Evolutionary conservation across 1,140 invertebrate species (phyloP), one percentile per base, ranked within the genome.

Genomic region (Drosophila nannoptera): DNA sequence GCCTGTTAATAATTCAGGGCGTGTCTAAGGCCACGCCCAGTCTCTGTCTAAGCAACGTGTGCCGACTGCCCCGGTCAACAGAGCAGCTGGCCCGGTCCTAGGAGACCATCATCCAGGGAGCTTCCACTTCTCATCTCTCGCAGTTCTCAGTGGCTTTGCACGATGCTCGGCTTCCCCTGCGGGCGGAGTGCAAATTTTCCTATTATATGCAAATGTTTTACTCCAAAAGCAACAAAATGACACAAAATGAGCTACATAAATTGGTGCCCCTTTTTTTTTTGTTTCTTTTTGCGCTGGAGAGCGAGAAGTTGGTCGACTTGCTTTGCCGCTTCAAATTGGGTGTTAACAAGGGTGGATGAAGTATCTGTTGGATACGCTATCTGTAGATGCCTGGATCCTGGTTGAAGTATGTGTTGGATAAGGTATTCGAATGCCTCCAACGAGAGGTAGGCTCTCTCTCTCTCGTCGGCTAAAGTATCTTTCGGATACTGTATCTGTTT

Each of bases 201-300:
- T 69, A 83, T 73, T 78, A 83, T 83, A 83, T 82, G 78, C 78
- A 82, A 82, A 82, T 81, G 81, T 76, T 60, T 62, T 48, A 68
- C 56, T 64, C 45, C 69, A 31, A 55, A 54, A 56, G 65, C 16
- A 68, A 64, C 35, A 55, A 22, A 22, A 22, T 55, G 74, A 66
- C 74, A 48, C 67, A 72, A 78, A 75, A 83, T 78, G 78, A 78
- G 75, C 78, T 69, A 72, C 78, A 83, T 83, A 83, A 83, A 82
- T 78, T 82, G 68, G 29, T 12, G 5, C 9, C 46, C 40, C 22
- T 29, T n/a, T 62, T 53, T 40, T 54, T 45, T 55, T 63, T n/a
- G n/a, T n/a, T 66, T 54, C 49, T 14, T 29, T 43, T 7, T n/a
- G 31, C 22, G 31, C 12, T 54, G 32, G 22, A 58, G 38, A 11